Evolutionary conservation across 2,113 vertebrate genomes (phyloP).

Genomic region (Malurus cyaneus): DNA sequence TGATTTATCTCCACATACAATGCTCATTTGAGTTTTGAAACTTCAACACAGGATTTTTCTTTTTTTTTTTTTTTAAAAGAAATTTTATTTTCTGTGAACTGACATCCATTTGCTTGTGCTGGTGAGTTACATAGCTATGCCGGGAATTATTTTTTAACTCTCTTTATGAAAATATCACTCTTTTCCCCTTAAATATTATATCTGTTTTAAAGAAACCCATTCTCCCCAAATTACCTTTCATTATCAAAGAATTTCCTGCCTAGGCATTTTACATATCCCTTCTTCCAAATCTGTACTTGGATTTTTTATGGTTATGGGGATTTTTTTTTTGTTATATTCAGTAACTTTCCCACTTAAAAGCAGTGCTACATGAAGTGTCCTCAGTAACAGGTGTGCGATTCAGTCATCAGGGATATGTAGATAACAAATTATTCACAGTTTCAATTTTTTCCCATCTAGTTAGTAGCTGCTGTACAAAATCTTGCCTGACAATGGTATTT

Average conservation of each 20-base stretch:
- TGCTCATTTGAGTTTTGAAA: background rate
- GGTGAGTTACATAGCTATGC: background rate
- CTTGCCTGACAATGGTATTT: background rate
- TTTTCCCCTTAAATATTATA: background rate
- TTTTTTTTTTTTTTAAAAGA: background rate
- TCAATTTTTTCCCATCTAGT: background rate
- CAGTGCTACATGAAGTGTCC: background rate
- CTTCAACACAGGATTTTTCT: background rate
- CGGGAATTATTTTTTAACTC: slow-evolving; percentile 30
- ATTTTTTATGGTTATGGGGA: background rate
- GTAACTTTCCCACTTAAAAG: background rate
- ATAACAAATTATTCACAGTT: background rate
- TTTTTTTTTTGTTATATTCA: background rate
- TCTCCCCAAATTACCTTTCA: slow-evolving; percentile 47
- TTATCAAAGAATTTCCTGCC: slow-evolving; percentile 60
- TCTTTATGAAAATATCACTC: slow-evolving; percentile 24
- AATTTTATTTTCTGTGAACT: background rate
- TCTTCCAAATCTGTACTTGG: background rate
- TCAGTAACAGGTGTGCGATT: background rate
- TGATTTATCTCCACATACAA: background rate
- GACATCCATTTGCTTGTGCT: background rate
- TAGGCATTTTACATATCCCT: background rate
- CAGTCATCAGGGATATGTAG: background rate
- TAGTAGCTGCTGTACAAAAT: background rate
- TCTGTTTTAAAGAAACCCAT: slow-evolving; percentile 40